These are phyloP conservation scores for Drosophila funebris DNA, from an alignment of 1,140 invertebrate genomes.

Conservation along the genomic window DNA sequence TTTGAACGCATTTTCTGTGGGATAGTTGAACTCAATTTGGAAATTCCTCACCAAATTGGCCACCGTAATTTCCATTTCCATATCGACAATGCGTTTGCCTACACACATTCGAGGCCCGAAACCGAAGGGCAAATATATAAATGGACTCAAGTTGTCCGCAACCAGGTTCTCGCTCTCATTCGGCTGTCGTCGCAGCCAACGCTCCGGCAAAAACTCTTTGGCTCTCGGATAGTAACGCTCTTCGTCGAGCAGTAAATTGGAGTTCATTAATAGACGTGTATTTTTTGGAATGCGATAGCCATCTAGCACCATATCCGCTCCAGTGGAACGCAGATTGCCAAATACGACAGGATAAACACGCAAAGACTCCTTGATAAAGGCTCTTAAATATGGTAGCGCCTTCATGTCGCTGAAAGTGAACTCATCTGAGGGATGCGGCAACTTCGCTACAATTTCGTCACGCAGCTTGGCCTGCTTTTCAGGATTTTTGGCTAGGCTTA, in stretches of 20 bases:
- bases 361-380: constrained; percentile 86
- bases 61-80: constrained; percentile 88
- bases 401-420: constrained; percentile 77
- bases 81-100: constrained; percentile 88
- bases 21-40: constrained; percentile 84
- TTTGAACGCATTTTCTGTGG: constrained; percentile 54
- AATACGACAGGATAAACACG: constrained; percentile 94
- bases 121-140: constrained; percentile 86
- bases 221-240: constrained; percentile 84
- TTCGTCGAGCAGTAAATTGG: constrained; percentile 81
- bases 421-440: constrained; percentile 60
- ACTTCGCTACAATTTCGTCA: constrained; percentile 83
- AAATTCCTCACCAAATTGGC: constrained; percentile 86
- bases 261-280: constrained; percentile 43
- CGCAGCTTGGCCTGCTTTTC: constrained; percentile 84
- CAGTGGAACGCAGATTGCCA: constrained; percentile 90
- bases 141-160: constrained; percentile 84
- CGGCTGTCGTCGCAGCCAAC: constrained; percentile 84
- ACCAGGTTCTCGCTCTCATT: constrained; percentile 45
- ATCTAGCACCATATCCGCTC: constrained; percentile 89
- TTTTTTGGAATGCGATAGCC: constrained; percentile 93
- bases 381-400: constrained; percentile 84
- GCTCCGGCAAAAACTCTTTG: constrained; percentile 85
- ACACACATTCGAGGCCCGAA: constrained; percentile 86
- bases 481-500: constrained; percentile 84